Evolutionary conservation across 2,888 invertebrate genomes (phyloP).

Genomic region (Luperina testacea): DNA sequence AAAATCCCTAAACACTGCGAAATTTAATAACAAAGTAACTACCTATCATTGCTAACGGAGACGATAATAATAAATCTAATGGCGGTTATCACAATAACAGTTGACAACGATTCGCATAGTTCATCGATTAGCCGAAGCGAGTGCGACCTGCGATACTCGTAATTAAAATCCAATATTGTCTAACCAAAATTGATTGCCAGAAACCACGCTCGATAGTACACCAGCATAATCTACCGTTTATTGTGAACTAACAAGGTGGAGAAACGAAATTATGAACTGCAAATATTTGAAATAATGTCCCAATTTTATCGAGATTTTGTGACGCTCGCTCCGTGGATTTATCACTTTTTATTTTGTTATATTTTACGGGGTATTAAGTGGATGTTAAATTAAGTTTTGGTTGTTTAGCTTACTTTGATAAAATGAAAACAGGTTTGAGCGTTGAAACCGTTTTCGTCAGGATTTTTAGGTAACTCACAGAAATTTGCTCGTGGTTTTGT

Average conservation of each 20-base stretch:
- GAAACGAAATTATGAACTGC: slow-evolving; percentile 62
- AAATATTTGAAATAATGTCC: slow-evolving; percentile 63
- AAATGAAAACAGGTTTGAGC: neutral
- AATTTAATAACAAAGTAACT: slow-evolving; percentile 56
- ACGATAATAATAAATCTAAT: slow-evolving; percentile 73
- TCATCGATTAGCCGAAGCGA: slow-evolving; percentile 78
- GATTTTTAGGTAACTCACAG: neutral
- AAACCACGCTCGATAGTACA: slow-evolving; percentile 73
- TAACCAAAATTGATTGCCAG: slow-evolving; percentile 89
- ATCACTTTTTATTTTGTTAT: slow-evolving; percentile 50
- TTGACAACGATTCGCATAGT: slow-evolving; percentile 75
- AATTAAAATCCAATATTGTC: slow-evolving; percentile 90
- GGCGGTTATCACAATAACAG: slow-evolving; percentile 73
- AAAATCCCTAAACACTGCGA: slow-evolving; percentile 24
- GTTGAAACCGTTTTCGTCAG: neutral
- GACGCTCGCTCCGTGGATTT: slow-evolving; percentile 33
- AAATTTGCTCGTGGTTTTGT: neutral
- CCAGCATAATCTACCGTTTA: slow-evolving; percentile 70
- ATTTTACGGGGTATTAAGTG: slow-evolving; percentile 30
- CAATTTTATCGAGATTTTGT: slow-evolving; percentile 62
- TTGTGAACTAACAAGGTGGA: slow-evolving; percentile 62
- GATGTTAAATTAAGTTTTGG: slow-evolving; percentile 41
- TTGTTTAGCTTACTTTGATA: slow-evolving; percentile 29
- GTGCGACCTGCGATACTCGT: slow-evolving; percentile 83
- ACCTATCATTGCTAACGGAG: slow-evolving; percentile 57